Conservation (phyloP, 2,888 invertebrate genomes). For the Drosophila ustulata region DNA sequence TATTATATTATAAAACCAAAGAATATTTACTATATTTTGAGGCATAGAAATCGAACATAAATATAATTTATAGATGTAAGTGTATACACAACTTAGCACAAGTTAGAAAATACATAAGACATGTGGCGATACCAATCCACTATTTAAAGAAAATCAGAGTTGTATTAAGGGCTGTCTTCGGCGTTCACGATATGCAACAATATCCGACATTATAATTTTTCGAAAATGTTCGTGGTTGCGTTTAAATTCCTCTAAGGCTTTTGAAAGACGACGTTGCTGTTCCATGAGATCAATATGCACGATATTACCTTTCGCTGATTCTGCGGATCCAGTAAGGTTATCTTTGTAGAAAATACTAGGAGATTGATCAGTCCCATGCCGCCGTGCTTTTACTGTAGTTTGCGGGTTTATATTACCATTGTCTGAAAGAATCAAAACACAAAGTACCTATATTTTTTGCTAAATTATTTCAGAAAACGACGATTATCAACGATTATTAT, state of each 20-base stretch:
- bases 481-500: background rate
- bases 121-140: background rate
- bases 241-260: constrained; percentile 62
- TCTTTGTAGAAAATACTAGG: constrained; percentile 48
- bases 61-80: constrained; percentile 37
- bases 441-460: background rate
- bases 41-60: constrained; percentile 22
- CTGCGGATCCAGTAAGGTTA: constrained; percentile 36
- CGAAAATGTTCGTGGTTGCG: constrained; percentile 79
- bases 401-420: constrained; percentile 51
- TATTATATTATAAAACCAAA: background rate
- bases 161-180: constrained; percentile 82
- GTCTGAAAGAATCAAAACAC: constrained; percentile 64
- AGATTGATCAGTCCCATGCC: constrained; percentile 13
- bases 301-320: constrained; percentile 46
- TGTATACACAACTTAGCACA: constrained; percentile 56
- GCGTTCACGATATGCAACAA: constrained; percentile 72
- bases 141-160: constrained; percentile 64
- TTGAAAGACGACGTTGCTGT: constrained; percentile 39
- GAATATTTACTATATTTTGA: constrained; percentile 9
- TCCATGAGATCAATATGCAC: constrained; percentile 32
- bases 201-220: constrained; percentile 77
- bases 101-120: constrained; percentile 29
- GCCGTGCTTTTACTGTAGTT: constrained; percentile 43
- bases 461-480: constrained; percentile 41